These are phyloP conservation scores for Scartelaos histophorus DNA, from an alignment of 2,113 vertebrate genomes.

Conservation along the genomic window DNA sequence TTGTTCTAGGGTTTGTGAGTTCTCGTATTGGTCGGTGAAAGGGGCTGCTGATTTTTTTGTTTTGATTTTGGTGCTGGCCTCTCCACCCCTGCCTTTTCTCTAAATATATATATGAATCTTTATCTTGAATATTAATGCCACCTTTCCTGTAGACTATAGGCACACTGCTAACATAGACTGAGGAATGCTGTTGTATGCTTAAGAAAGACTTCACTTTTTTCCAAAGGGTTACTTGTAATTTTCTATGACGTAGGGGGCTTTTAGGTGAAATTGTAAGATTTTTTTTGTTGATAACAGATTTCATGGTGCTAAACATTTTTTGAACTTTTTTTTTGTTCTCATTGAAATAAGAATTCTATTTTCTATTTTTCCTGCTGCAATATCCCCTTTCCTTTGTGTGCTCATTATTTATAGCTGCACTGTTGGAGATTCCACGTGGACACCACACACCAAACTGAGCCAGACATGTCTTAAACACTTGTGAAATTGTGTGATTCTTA, in stretches of 20 bases:
- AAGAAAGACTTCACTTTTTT: slow-evolving; percentile 42
- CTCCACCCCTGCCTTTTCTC: slow-evolving; percentile 51
- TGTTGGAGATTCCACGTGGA: slow-evolving; percentile 77
- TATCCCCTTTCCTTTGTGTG: slow-evolving; percentile 77
- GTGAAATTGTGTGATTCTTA: slow-evolving; percentile 83
- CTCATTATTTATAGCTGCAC: slow-evolving; percentile 84
- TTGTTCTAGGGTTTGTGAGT: slow-evolving; percentile 66
- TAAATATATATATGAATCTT: slow-evolving; percentile 71
- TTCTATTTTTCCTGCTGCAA: slow-evolving; percentile 83
- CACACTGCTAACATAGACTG: slow-evolving; percentile 72
- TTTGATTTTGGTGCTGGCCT: slow-evolving; percentile 68
- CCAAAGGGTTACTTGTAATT: slow-evolving; percentile 62
- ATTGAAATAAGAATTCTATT: slow-evolving; percentile 77
- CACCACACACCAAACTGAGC: slow-evolving; percentile 83
- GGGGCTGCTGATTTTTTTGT: slow-evolving; percentile 40
- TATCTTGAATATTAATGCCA: slow-evolving; percentile 72
- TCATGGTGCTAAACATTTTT: slow-evolving; percentile 80
- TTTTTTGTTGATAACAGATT: slow-evolving; percentile 70
- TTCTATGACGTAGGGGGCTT: slow-evolving; percentile 64
- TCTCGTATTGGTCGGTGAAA: slow-evolving; percentile 49
- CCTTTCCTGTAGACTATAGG: slow-evolving; percentile 74
- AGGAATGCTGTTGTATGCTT: slow-evolving; percentile 67
- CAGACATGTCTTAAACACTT: slow-evolving; percentile 85
- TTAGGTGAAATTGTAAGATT: slow-evolving; percentile 68
- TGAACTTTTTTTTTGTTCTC: slow-evolving; percentile 61